A percentile compares a stretch with the other conserved stretches of the same genome.
Evolutionary conservation across 2,888 invertebrate species (phyloP).

Genomic region (Anagyrus pseudococci): DNA sequence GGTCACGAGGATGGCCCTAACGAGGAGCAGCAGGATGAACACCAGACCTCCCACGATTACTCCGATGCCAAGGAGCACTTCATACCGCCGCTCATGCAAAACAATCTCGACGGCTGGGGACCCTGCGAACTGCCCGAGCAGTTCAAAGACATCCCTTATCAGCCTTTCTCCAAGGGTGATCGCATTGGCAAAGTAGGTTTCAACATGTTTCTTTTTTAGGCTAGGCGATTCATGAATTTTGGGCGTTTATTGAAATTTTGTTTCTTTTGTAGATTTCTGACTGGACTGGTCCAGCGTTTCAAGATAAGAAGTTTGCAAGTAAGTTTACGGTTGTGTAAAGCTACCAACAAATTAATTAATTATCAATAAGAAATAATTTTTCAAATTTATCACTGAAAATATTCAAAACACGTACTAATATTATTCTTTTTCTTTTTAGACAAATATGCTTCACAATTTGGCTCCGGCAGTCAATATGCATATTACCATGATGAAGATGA

Average conservation of each 20-base stretch:
- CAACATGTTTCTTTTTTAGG: not conserved
- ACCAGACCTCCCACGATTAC: not conserved
- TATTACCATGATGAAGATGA: conserved; percentile 99
- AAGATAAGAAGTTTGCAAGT: conserved; percentile 94
- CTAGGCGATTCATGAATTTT: not conserved
- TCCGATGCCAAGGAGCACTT: conserved; percentile 65
- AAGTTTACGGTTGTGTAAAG: conserved; percentile 57
- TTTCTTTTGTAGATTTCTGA: conserved; percentile 75
- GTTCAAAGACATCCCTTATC: conserved; percentile 97
- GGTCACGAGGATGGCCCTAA: not conserved
- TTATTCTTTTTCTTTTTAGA: conserved; percentile 71
- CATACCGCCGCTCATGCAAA: conserved; percentile 77
- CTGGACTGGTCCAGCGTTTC: conserved; percentile 93
- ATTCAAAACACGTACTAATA: not conserved
- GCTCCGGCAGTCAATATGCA: conserved; percentile 95
- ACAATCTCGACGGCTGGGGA: conserved; percentile 94
- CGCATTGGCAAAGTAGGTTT: conserved; percentile 88
- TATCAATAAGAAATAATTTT: too few species aligned
- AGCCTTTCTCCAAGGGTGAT: conserved; percentile 98
- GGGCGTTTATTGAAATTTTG: not conserved
- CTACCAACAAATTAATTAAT: too few species aligned
- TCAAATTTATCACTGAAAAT: not conserved
- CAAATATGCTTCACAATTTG: conserved; percentile 92
- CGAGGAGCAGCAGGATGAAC: not conserved
- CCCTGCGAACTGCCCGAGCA: conserved; percentile 93